A percentile compares a stretch with the other conserved stretches of the same genome.
These are phyloP conservation scores for Drosophila phalerata DNA, from an alignment of 2,888 invertebrate genomes.

Conservation along the genomic window DNA sequence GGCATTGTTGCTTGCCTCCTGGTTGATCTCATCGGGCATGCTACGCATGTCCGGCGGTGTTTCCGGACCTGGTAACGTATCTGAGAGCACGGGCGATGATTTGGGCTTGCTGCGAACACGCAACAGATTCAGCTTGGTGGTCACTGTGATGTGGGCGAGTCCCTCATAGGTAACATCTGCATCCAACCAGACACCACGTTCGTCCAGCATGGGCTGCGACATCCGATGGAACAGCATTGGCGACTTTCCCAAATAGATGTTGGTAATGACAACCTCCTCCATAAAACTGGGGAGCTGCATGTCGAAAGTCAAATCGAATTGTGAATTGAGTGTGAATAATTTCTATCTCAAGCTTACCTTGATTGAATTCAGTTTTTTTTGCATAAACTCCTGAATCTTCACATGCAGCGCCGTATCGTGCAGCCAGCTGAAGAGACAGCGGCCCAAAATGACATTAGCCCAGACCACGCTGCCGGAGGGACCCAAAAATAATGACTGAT, in stretches of 20 bases:
- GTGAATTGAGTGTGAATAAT: background rate
- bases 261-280: constrained; percentile 91
- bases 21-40: constrained; percentile 36
- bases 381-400: constrained; percentile 84
- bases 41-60: constrained; percentile 18
- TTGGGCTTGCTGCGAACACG: constrained; percentile 79
- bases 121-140: constrained; percentile 91
- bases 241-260: constrained; percentile 89
- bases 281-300: constrained; percentile 92
- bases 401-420: constrained; percentile 77
- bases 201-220: constrained; percentile 89
- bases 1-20: constrained; percentile 63
- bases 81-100: constrained; percentile 22
- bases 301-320: background rate
- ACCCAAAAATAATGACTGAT: constrained; percentile 84
- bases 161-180: constrained; percentile 92
- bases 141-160: constrained; percentile 90
- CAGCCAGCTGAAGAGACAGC: constrained; percentile 83
- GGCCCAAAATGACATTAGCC: constrained; percentile 84
- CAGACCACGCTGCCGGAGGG: constrained; percentile 85
- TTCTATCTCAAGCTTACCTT: constrained; percentile 65
- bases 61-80: constrained; percentile 13
- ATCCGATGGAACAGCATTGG: constrained; percentile 88
- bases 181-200: constrained; percentile 94
- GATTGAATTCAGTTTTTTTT: constrained; percentile 84